Conservation (phyloP, 2,113 vertebrate genomes). For the Scortum barcoo region DNA sequence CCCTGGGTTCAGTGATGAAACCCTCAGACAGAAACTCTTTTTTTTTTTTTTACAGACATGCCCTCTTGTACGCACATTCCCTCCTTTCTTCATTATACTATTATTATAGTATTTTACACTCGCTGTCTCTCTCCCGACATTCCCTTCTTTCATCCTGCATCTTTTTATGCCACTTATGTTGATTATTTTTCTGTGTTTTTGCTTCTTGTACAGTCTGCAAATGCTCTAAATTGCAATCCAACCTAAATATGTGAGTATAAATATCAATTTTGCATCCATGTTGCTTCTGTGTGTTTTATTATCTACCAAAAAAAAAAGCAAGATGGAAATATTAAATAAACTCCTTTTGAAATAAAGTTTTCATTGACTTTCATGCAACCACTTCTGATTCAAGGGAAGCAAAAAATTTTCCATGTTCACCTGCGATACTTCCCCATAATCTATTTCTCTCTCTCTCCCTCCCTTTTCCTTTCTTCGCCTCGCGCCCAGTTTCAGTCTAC, state of each 20-base stretch:
- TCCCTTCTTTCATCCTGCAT: neutral
- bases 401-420: slow-evolving; percentile 50
- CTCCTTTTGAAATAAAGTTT: neutral
- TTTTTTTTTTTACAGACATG: slow-evolving; percentile 37
- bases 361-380: neutral
- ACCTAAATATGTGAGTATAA: neutral
- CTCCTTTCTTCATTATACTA: too few relatives aligned
- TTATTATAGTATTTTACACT: neutral
- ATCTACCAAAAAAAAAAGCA: neutral
- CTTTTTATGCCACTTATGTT: neutral
- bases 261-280: neutral
- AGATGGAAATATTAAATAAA: too few relatives aligned
- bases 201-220: neutral
- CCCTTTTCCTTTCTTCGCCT: slow-evolving; percentile 73
- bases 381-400: slow-evolving; percentile 5
- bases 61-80: too few relatives aligned
- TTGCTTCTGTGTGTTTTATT: neutral
- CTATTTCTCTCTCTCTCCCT: slow-evolving; percentile 65
- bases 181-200: neutral
- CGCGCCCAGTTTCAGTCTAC: slow-evolving; percentile 86
- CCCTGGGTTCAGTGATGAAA: slow-evolving; percentile 57
- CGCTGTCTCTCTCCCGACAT: neutral
- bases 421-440: slow-evolving; percentile 67
- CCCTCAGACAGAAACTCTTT: slow-evolving; percentile 63
- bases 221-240: neutral